Base-by-base conservation (phyloP, 1,140 invertebrate genomes). In the Oryzaephilus surinamensis region DNA sequence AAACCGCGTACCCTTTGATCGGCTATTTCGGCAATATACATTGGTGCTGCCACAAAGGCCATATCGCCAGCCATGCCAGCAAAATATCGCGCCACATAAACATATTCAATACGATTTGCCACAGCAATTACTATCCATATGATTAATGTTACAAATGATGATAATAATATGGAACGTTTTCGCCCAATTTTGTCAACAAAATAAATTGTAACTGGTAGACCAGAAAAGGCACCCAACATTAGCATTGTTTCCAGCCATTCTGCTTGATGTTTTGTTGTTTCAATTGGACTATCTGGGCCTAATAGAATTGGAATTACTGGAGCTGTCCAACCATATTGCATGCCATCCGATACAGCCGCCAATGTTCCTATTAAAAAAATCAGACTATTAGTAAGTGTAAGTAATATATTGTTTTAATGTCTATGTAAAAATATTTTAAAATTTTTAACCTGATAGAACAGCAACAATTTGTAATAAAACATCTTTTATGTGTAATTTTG, bases 331-430 rank as follows among this genome's bases (percentile, higher is more conserved):
- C n/a, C n/a, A n/a, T 2, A 77, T 74, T 0, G 77, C 72, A 6
- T 76, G 71, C 73, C 77, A 81, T 4, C 70, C 75, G 27, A 32
- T n/a, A n/a, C n/a, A n/a, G n/a, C n/a, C n/a, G n/a, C n/a, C n/a
- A n/a, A n/a, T n/a, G n/a, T n/a, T n/a, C n/a, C n/a, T n/a, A n/a
- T n/a, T n/a, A n/a, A n/a, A n/a, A n/a, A n/a, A n/a, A n/a, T n/a
- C n/a, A n/a, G n/a, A n/a, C n/a, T n/a, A n/a, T n/a, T n/a, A n/a
- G n/a, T n/a, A n/a, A n/a, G n/a, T n/a, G n/a, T n/a, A n/a, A n/a
- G n/a, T n/a, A n/a, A n/a, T n/a, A n/a, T n/a, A n/a, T n/a, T n/a
- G n/a, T n/a, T n/a, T n/a, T n/a, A n/a, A n/a, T n/a, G n/a, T n/a
- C n/a, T n/a, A n/a, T n/a, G n/a, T n/a, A n/a, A n/a, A n/a, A n/a